Percentiles rank a stretch among this genome's conserved stretches.
Evolutionary conservation across 2,888 invertebrate species (phyloP).

Genomic region (Ceriagrion tenellum): DNA sequence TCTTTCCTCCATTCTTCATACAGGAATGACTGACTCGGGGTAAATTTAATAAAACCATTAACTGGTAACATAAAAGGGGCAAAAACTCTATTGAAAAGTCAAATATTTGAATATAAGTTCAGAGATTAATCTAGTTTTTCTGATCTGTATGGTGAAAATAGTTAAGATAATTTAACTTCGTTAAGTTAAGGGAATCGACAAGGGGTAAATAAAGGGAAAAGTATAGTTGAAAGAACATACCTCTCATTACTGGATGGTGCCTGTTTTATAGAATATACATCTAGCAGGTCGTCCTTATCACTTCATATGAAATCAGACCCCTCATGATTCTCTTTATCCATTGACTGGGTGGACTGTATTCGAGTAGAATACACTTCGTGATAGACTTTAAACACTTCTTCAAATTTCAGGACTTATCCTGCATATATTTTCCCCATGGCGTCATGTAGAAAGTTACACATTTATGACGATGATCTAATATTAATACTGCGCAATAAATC

Average conservation of each 20-base stretch:
- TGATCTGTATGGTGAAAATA: too few relatives aligned
- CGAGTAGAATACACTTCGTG: not conserved
- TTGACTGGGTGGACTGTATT: not conserved
- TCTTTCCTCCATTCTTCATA: too few relatives aligned
- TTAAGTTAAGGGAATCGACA: not conserved
- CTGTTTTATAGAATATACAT: too few relatives aligned
- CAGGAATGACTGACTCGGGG: too few relatives aligned
- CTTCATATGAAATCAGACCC: not conserved
- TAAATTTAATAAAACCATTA: too few relatives aligned
- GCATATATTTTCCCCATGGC: not conserved
- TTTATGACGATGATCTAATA: not conserved
- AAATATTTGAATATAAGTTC: too few relatives aligned
- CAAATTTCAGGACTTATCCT: not conserved
- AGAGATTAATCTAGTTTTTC: too few relatives aligned
- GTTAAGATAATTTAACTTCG: too few relatives aligned
- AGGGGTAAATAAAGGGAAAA: not conserved
- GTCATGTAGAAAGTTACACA: not conserved
- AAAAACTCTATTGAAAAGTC: not conserved
- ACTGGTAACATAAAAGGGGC: too few relatives aligned
- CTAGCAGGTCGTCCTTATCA: too few relatives aligned
- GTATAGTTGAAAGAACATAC: not conserved
- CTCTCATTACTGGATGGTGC: not conserved
- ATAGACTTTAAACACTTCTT: not conserved
- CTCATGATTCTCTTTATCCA: not conserved
- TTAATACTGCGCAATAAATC: too few relatives aligned